phyloP scores from a whole-genome alignment of 2,888 invertebrate genomes.

The Tenthredo livida region DNA sequence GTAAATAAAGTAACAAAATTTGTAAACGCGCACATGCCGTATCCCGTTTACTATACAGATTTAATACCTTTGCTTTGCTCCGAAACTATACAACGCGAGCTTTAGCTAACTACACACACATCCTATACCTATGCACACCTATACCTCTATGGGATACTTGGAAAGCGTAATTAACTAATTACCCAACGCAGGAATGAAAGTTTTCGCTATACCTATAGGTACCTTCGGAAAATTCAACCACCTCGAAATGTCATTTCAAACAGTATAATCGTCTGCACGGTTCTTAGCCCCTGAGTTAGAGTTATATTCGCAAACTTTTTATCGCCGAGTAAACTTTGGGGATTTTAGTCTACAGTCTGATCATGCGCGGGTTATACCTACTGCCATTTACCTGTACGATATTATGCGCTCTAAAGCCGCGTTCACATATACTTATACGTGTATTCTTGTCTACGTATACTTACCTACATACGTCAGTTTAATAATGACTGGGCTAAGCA shows the following conservation, averaged over 20 bases:
- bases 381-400: not conserved
- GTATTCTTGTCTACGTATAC: not conserved
- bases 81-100: not conserved
- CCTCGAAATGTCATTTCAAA: slow-evolving; percentile 25
- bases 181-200: slow-evolving; percentile 33
- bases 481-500: slow-evolving; percentile 17
- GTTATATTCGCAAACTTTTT: slow-evolving; percentile 12
- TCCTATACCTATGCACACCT: not conserved
- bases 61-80: not conserved
- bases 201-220: slow-evolving; percentile 13
- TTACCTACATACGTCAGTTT: not conserved
- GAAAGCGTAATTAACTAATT: slow-evolving; percentile 47
- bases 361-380: not conserved
- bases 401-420: not conserved
- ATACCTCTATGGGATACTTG: slow-evolving; percentile 5
- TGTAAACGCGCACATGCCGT: not conserved
- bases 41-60: not conserved
- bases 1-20: slow-evolving; percentile 4
- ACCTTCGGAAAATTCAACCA: slow-evolving; percentile 17
- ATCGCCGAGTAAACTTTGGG: not conserved
- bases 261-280: slow-evolving; percentile 9
- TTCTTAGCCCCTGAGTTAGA: too few relatives aligned
- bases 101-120: not conserved
- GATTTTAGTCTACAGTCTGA: not conserved
- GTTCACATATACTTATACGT: not conserved